Percentiles rank a stretch among this genome's conserved stretches.
Evolutionary conservation across 2,113 vertebrate species (phyloP).

Genomic region (Xiphorhynchus elegans): DNA sequence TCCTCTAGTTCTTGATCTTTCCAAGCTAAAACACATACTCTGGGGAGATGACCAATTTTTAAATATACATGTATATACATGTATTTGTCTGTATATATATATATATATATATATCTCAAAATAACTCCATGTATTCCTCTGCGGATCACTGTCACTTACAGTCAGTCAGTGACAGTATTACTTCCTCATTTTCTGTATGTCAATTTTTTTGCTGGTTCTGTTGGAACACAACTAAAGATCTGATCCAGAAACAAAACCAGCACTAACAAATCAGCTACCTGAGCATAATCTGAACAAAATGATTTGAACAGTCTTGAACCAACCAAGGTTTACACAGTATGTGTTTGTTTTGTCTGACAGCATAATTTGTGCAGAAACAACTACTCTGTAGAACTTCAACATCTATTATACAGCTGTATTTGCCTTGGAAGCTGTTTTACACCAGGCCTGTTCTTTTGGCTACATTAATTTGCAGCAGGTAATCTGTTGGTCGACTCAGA

Average conservation of each 20-base stretch:
- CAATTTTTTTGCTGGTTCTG: not conserved
- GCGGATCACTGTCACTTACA: not conserved
- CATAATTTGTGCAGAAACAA: conserved; percentile 21
- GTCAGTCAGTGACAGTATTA: not conserved
- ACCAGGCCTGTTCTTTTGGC: not conserved
- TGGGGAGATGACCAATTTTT: not conserved
- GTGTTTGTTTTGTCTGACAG: conserved; percentile 26
- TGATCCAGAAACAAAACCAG: not conserved
- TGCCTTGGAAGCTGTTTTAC: conserved; percentile 51
- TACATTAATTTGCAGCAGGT: conserved; percentile 35
- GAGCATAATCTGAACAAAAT: conserved; percentile 4
- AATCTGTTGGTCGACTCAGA: conserved; percentile 38
- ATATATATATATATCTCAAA: not conserved
- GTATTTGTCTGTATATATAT: not conserved
- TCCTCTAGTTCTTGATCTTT: not conserved
- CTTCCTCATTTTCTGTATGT: not conserved
- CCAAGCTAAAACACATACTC: not conserved
- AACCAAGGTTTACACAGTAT: not conserved
- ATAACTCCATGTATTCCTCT: not conserved
- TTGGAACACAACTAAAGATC: not conserved
- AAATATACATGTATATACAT: not conserved
- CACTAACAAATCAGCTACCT: not conserved
- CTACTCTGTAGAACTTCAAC: conserved; percentile 24
- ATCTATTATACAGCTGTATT: conserved; percentile 14
- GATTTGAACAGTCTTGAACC: conserved; percentile 15